These are phyloP conservation scores for Slavum lentiscoides DNA, from an alignment of 2,888 invertebrate species.

Conservation along the genomic window DNA sequence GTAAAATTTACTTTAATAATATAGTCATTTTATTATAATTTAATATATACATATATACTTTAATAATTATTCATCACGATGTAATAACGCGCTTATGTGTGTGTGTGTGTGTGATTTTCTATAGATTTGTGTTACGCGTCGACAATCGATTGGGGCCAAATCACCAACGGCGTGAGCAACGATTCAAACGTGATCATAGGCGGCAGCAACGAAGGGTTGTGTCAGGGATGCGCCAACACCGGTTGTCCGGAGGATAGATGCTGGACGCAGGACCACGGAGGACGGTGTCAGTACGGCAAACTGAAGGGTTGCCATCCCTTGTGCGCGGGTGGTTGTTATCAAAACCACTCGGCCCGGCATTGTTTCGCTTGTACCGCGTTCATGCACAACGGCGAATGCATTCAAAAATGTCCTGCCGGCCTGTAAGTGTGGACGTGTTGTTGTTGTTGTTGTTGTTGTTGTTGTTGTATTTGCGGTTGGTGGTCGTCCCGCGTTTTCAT, in stretches of 20 bases:
- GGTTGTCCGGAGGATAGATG: constrained; percentile 49
- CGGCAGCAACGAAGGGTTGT: background rate
- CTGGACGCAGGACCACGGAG: constrained; percentile 11
- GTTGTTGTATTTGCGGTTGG: no score
- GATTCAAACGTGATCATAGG: constrained; percentile 12
- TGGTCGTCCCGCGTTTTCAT: no score
- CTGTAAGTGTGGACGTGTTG: constrained; percentile 64
- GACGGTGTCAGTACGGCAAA: constrained; percentile 57
- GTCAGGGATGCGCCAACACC: constrained; percentile 25
- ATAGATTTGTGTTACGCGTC: constrained; percentile 74
- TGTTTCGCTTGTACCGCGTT: constrained; percentile 56
- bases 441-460: no score
- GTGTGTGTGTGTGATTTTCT: no score
- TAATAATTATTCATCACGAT: no score
- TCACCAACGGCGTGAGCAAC: constrained; percentile 45
- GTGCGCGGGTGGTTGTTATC: constrained; percentile 54
- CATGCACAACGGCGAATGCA: constrained; percentile 55
- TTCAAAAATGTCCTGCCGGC: constrained; percentile 66
- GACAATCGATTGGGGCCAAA: constrained; percentile 68
- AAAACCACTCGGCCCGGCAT: constrained; percentile 53
- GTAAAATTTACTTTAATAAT: no score
- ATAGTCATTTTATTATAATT: no score
- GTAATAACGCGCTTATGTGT: no score
- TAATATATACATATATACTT: no score
- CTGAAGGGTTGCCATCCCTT: constrained; percentile 57